phyloP scores from a whole-genome alignment of 2,113 vertebrate genomes.

The Otocyon megalotis region DNA sequence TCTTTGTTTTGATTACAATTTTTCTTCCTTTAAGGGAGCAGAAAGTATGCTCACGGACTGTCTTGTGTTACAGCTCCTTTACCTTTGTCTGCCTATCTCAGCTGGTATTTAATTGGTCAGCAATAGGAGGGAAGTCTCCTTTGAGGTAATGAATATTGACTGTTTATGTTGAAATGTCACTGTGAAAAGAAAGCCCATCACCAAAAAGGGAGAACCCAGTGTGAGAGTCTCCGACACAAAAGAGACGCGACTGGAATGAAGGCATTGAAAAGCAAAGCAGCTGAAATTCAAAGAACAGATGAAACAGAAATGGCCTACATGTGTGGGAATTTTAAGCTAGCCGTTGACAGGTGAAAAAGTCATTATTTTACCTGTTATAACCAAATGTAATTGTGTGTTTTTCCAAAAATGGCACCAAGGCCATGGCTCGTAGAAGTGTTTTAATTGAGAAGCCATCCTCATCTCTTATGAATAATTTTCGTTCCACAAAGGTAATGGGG shows the following conservation, averaged over 20 bases:
- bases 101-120: slow-evolving; percentile 98
- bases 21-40: slow-evolving; percentile 76
- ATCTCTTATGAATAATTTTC: slow-evolving; percentile 76
- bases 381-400: slow-evolving; percentile 83
- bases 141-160: slow-evolving; percentile 96
- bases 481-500: slow-evolving; percentile 70
- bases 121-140: slow-evolving; percentile 95
- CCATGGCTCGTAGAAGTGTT: slow-evolving; percentile 55
- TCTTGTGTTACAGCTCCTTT: slow-evolving; percentile 84
- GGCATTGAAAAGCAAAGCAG: slow-evolving; percentile 89
- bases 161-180: slow-evolving; percentile 96
- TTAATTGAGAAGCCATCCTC: slow-evolving; percentile 77
- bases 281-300: slow-evolving; percentile 88
- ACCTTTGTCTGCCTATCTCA: slow-evolving; percentile 91
- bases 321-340: slow-evolving; percentile 91
- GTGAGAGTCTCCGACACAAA: slow-evolving; percentile 94
- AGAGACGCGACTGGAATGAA: slow-evolving; percentile 91
- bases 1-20: slow-evolving; percentile 85
- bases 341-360: slow-evolving; percentile 88
- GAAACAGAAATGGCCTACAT: slow-evolving; percentile 86
- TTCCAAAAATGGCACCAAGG: slow-evolving; percentile 78
- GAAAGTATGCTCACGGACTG: slow-evolving; percentile 77
- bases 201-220: slow-evolving; percentile 93
- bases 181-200: slow-evolving; percentile 94
- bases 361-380: slow-evolving; percentile 88